Conservation (phyloP, 2,888 invertebrate species). For the Atrina japonica region DNA sequence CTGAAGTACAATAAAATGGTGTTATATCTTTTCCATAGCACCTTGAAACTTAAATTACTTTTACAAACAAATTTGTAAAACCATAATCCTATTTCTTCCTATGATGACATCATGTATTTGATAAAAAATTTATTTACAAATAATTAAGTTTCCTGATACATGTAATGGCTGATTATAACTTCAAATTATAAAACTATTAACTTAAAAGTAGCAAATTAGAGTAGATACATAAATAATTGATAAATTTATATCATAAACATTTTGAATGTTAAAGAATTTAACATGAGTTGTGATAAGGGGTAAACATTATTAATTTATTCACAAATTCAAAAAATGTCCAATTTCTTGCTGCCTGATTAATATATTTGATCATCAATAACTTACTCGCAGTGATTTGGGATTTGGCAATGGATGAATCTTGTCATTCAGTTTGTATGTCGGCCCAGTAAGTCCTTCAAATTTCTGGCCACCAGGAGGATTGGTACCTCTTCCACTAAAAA, state of each 20-base stretch:
- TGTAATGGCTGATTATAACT: too few species aligned
- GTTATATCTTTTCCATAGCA: not conserved
- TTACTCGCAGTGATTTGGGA: conserved; percentile 72
- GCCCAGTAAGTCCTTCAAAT: conserved; percentile 69
- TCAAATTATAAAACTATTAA: too few species aligned
- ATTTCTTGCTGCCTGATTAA: too few species aligned
- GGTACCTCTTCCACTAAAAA: conserved; percentile 33
- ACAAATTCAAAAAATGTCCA: not conserved
- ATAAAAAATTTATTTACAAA: too few species aligned
- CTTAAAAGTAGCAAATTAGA: too few species aligned
- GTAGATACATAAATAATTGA: not conserved
- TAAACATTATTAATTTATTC: not conserved
- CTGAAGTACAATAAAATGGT: conserved; percentile 53
- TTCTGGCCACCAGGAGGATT: conserved; percentile 56
- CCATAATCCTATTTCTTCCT: too few species aligned
- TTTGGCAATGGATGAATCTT: conserved; percentile 70
- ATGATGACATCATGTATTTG: too few species aligned
- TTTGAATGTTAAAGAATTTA: too few species aligned
- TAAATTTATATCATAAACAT: not conserved
- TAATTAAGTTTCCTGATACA: too few species aligned
- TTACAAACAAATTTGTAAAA: too few species aligned
- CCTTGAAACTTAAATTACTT: not conserved
- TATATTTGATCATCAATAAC: too few species aligned
- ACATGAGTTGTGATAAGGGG: too few species aligned
- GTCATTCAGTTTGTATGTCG: conserved; percentile 67